Percentiles rank a stretch among this genome's conserved stretches.
These are phyloP conservation scores for Periphyllus acericola DNA, from an alignment of 2,888 invertebrate species.

Conservation along the genomic window DNA sequence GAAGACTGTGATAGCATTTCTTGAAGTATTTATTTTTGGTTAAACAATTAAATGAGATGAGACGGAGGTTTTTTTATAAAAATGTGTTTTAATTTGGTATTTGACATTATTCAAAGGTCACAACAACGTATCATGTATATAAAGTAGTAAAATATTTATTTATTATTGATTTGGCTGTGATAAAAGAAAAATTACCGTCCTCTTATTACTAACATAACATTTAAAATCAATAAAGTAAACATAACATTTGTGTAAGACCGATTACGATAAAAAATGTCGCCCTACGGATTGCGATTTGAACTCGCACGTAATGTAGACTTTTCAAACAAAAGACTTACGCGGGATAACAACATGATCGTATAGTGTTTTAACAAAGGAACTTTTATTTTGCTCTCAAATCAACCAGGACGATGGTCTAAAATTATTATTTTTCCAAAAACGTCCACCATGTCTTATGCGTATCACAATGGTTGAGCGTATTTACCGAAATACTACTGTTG, in stretches of 20 bases:
- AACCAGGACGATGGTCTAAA: constrained; percentile 53
- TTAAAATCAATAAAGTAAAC: constrained; percentile 5
- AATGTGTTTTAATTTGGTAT: too few species aligned
- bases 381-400: constrained; percentile 18
- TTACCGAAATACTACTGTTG: neutral
- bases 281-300: neutral
- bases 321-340: neutral
- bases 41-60: too few species aligned
- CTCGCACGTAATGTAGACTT: neutral
- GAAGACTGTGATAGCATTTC: too few species aligned
- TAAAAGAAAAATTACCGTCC: neutral
- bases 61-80: too few species aligned
- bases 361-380: neutral
- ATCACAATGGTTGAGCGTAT: neutral
- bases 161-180: neutral
- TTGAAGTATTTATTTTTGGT: too few species aligned
- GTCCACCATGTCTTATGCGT: constrained; percentile 12
- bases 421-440: constrained; percentile 54
- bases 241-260: neutral
- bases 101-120: too few species aligned
- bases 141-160: too few species aligned
- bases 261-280: neutral
- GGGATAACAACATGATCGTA: neutral
- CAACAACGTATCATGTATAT: too few species aligned
- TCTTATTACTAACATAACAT: neutral